Percentiles rank a stretch among this genome's conserved stretches.
Conservation (phyloP, 2,797 vertebrate genomes). For the Sarcoramphus papa region DNA sequence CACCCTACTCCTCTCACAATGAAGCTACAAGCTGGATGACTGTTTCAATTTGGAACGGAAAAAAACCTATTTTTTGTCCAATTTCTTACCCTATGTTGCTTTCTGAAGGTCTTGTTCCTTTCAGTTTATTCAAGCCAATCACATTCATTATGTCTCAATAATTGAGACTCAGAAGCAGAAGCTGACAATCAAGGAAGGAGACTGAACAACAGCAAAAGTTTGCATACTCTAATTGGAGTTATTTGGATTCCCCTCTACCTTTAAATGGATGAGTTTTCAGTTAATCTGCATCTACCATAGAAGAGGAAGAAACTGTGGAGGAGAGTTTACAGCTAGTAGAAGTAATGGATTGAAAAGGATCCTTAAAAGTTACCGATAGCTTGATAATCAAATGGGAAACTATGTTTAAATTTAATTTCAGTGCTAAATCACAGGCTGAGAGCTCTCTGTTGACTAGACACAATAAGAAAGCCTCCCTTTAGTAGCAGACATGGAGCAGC, state of each 20-base stretch:
- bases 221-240: background rate
- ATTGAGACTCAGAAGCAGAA: background rate
- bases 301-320: background rate
- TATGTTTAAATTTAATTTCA: conserved; percentile 64
- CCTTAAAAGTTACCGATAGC: conserved; percentile 16
- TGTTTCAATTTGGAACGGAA: background rate
- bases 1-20: background rate
- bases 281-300: background rate
- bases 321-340: background rate
- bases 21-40: background rate
- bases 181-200: background rate
- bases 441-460: conserved; percentile 54
- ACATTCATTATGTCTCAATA: background rate
- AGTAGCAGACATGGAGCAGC: conserved; percentile 24
- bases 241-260: background rate
- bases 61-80: background rate
- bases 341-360: background rate
- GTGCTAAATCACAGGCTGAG: conserved; percentile 60
- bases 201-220: background rate
- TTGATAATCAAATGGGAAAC: conserved; percentile 46
- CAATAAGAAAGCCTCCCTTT: conserved; percentile 48
- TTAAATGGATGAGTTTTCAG: background rate
- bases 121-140: background rate
- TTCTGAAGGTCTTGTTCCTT: background rate
- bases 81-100: background rate